Percentiles rank a stretch among this genome's conserved stretches.
Conservation (phyloP, 2,888 invertebrate species). For the Catonia carolina region DNA sequence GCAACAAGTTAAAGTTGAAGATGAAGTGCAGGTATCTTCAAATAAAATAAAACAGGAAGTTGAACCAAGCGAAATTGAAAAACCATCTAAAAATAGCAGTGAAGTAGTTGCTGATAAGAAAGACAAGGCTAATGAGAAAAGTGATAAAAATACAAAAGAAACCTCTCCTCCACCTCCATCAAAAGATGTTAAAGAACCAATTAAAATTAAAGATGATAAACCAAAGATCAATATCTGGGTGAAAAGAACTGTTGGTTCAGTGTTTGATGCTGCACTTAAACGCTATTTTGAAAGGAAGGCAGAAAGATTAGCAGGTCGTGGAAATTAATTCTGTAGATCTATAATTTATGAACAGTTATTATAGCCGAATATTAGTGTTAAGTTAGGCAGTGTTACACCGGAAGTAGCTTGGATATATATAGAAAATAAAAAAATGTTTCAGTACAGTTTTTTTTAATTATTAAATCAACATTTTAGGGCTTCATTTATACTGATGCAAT, state of each 20-base stretch:
- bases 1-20: neutral
- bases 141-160: conserved; percentile 5
- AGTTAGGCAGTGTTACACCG: no score
- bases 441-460: no score
- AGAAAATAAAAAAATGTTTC: no score
- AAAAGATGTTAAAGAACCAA: conserved; percentile 3
- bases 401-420: no score
- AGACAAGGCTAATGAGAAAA: conserved; percentile 25
- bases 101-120: conserved; percentile 5
- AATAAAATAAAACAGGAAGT: neutral
- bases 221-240: conserved; percentile 57
- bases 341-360: no score
- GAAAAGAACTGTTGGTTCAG: conserved; percentile 72
- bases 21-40: neutral
- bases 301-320: conserved; percentile 39
- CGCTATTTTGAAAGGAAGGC: conserved; percentile 70
- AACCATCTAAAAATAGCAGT: conserved; percentile 1
- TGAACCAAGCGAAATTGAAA: conserved; percentile 7
- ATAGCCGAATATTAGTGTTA: no score
- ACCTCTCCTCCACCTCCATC: neutral
- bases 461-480: no score
- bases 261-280: conserved; percentile 66
- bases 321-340: conserved; percentile 1
- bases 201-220: conserved; percentile 11
- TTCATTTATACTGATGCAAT: no score